Base-by-base conservation (phyloP, 2,888 invertebrate genomes). In the Andrena haemorrhoa region DNA sequence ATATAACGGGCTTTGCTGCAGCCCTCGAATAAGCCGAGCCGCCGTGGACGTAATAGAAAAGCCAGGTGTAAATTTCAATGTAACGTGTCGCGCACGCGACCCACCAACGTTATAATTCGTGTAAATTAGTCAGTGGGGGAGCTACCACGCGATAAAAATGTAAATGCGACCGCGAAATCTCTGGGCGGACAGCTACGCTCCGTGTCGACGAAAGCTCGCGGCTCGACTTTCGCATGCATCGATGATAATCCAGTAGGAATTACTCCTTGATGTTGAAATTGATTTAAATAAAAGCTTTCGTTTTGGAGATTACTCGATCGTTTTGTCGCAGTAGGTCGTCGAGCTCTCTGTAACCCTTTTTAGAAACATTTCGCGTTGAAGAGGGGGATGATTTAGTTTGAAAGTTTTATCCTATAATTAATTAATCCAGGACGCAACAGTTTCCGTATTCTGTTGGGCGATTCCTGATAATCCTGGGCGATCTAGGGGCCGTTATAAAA, bases 401-500 rank as follows among this genome's bases (percentile, higher is more conserved):
- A 16, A 41, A 41, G 41, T 41, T 41, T 4, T 16, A 41, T 41
- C 41, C 23, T 56, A 60, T 29, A 60, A 26, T 29, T 60, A 12
- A 29, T 12, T 60, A 60, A 41, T 31, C 7, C 60, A 20, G 16
- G 60, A 29, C 60, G 10, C 16, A 26, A 60, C 29, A 29, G 20
- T 29, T 26, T 58, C 29, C 29, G 23, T 56, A 56, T 23, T 66
- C 49, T 26, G 26, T 26, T 47, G 41, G 23, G 51, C 58, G 41
- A 58, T 58, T 66, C 7, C 71, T 60, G 73, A 63, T 74, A 83
- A 86, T 76, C 74, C 78, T 68, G 75, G 53, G 49, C 56, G 63
- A 65, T 75, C 63, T 51, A 74, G 16, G 35, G 66, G 78, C 47
- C 56, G 77, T 75, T 86, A 85, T 84, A 84, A 86, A 79, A 83